Conservation (phyloP, 2,888 invertebrate species). For the Xestia xanthographa region DNA sequence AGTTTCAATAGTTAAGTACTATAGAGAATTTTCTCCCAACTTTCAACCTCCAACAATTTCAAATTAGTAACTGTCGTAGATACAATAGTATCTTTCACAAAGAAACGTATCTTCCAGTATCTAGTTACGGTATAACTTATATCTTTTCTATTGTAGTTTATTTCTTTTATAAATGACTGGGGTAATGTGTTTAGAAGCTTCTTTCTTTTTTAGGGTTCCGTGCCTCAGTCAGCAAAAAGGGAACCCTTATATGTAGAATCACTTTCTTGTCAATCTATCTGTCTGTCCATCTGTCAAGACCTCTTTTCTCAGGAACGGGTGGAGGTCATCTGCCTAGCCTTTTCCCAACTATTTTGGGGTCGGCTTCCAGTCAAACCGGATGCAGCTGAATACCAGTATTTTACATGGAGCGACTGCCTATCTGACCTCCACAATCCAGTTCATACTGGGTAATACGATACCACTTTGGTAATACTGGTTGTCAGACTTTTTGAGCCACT, state of each 20-base stretch:
- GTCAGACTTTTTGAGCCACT: no score
- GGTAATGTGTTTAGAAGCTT: constrained; percentile 45
- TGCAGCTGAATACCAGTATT: no score
- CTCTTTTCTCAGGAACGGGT: no score
- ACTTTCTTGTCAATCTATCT: background rate
- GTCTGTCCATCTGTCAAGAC: background rate
- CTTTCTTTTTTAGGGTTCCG: constrained; percentile 3
- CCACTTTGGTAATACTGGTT: no score
- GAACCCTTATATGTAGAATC: background rate
- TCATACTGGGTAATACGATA: no score
- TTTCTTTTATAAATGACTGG: constrained; percentile 59
- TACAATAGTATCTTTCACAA: constrained; percentile 58
- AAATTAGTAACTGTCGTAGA: constrained; percentile 61
- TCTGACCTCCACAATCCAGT: no score
- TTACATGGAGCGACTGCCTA: no score
- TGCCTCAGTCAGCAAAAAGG: background rate
- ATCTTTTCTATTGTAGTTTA: constrained; percentile 57
- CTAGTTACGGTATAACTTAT: constrained; percentile 40
- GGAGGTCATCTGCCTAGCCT: no score
- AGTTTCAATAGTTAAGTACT: no score
- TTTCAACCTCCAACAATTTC: constrained; percentile 19
- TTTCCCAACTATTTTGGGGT: no score
- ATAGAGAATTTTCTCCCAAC: background rate
- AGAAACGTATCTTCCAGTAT: constrained; percentile 32
- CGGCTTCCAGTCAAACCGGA: no score